Evolutionary conservation across 2,888 invertebrate species (phyloP), one percentile per base, ranked within the genome.

Genomic region (Epinotia brunnichana): DNA sequence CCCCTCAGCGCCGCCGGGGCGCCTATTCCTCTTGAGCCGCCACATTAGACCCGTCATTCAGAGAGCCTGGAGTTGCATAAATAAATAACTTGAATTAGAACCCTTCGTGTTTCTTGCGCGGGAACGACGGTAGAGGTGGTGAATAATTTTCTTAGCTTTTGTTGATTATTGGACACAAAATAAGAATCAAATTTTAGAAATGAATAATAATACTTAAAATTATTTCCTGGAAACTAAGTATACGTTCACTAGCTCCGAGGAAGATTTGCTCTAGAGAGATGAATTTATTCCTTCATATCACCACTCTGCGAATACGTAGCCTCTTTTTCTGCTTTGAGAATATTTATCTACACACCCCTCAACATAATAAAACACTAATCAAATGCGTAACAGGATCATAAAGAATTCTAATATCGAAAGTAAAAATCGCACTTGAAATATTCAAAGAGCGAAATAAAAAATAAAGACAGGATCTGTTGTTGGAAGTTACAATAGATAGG

Each of bases 31-130:
- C 82, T 78, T 79, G 79, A 79, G 76, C 78, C 74, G 60, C 68
- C 78, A 76, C 77, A 70, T 73, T 69, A 74, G 76, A 62, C 77
- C 76, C 81, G 82, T 82, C 86, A 84, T 83, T 88, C 84, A 85
- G 81, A 29, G 78, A 79, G 78, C 79, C 82, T 82, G 79, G 82
- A 83, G 83, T 84, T 86, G 88, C 85, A 88, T 88, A 86, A 88
- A 89, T 89, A 89, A 90, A 88, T 89, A 87, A 85, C 80, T 85
- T 79, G 82, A 85, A 88, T 86, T 85, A 84, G 83, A 85, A 85
- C 89, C 89, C 87, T 86, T 84, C 81, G 80, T 81, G 80, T 82
- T 81, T 78, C 83, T 82, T 81, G 79, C 80, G 80, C 80, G 79
- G 79, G 81, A 85, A 83, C 81, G 81, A 78, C 80, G 75, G 79